Conservation (phyloP, 2,113 vertebrate species). For the Thunnus thynnus region DNA sequence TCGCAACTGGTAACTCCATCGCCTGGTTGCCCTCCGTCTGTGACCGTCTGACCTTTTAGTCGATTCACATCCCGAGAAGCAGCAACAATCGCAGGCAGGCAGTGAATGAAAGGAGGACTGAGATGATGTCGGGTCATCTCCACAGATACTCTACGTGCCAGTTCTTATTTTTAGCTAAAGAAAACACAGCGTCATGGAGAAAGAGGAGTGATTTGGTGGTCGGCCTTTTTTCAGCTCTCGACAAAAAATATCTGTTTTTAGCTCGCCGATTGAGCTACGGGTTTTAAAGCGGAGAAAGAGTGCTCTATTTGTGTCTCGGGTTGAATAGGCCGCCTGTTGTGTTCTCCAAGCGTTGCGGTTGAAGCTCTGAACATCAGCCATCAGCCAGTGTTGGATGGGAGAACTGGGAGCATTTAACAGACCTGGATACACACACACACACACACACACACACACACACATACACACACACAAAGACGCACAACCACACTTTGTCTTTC, state of each 20-base stretch:
- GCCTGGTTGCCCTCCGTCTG: slow-evolving; percentile 60
- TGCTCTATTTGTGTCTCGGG: slow-evolving; percentile 67
- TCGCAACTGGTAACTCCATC: slow-evolving; percentile 63
- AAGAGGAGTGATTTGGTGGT: slow-evolving; percentile 45
- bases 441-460: slow-evolving; percentile 9
- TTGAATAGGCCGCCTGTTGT: slow-evolving; percentile 64
- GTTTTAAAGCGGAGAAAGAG: slow-evolving; percentile 53
- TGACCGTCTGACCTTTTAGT: slow-evolving; percentile 71
- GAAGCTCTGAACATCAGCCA: slow-evolving; percentile 61
- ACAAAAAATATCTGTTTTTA: slow-evolving; percentile 64
- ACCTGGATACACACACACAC: slow-evolving; percentile 35
- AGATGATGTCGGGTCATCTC: slow-evolving; percentile 56
- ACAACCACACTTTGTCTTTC: slow-evolving; percentile 46
- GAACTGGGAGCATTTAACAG: slow-evolving; percentile 65
- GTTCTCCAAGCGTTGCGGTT: slow-evolving; percentile 58
- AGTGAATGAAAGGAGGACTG: slow-evolving; percentile 52
- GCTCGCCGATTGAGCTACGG: slow-evolving; percentile 37
- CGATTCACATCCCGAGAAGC: slow-evolving; percentile 51
- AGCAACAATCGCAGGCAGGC: slow-evolving; percentile 45
- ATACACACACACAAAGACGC: slow-evolving; percentile 20
- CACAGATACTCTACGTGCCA: slow-evolving; percentile 52
- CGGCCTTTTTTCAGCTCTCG: slow-evolving; percentile 34
- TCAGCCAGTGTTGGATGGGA: slow-evolving; percentile 55
- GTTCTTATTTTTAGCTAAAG: slow-evolving; percentile 66
- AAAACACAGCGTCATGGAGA: slow-evolving; percentile 60